Conservation (phyloP, 2,113 vertebrate genomes). For the Urocynchramus pylzowi region DNA sequence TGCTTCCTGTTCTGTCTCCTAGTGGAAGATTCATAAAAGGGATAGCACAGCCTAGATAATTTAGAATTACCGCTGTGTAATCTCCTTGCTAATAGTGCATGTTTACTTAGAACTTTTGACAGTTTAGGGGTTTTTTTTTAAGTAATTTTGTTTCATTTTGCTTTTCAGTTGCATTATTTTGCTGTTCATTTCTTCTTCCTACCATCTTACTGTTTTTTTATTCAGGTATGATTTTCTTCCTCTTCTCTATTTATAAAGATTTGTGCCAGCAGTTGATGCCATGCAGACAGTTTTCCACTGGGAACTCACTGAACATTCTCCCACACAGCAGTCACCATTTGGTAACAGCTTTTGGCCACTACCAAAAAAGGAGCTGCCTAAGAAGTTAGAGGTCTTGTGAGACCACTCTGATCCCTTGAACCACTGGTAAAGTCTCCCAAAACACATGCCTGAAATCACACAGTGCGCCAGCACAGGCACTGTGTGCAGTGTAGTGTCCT, state of each 20-base stretch:
- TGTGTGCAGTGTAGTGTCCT: not conserved
- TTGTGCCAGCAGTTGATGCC: not conserved
- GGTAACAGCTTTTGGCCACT: not conserved
- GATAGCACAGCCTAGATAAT: not conserved
- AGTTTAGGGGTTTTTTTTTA: not conserved
- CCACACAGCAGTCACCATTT: not conserved
- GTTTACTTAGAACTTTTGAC: not conserved
- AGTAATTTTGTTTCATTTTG: not conserved
- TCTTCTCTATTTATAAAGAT: not conserved
- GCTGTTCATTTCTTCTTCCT: not conserved
- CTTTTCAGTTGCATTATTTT: not conserved
- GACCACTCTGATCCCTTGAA: not conserved
- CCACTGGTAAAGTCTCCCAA: not conserved
- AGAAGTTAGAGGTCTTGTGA: not conserved
- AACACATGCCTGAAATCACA: not conserved
- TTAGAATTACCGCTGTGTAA: not conserved
- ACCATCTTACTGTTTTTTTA: not conserved
- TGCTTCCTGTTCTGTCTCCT: not conserved
- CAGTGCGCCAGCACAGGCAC: not conserved
- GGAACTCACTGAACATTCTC: not conserved
- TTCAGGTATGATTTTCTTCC: not conserved
- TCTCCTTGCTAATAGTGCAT: not conserved
- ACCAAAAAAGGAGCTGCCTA: not conserved
- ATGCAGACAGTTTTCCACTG: not conserved
- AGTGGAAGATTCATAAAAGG: not conserved